Evolutionary conservation across 30 jellyfish, hydroid and myxozoan species (phyloP), one percentile per base, ranked within the genome.

Genomic region (Mastigias papua): DNA sequence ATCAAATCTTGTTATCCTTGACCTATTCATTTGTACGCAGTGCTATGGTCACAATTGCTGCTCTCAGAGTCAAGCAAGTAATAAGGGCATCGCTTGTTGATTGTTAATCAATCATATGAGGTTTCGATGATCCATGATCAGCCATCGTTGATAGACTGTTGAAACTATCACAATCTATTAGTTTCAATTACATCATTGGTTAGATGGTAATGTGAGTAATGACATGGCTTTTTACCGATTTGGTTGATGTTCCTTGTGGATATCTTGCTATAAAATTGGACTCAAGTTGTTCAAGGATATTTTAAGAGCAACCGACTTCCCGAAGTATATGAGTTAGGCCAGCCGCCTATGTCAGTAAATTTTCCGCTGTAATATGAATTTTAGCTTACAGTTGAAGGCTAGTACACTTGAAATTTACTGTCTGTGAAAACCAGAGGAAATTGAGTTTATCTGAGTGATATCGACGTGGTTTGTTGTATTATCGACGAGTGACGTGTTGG

Each of bases 391-490:
- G 54, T 25, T 25, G 21, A 15, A 2, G 42, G 15, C 37, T 5
- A n/a, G 19, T 63, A 25, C 74, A 22, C 74, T 63, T 63, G 74
- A 63, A 25, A 25, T 63, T 63, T 63, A 63, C 7, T 27, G 37
- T 35, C 65, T 72, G 83, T 34, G 69, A 72, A 72, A 63, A 72
- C 83, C 83, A 72, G 35, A 72, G 83, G 83, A 72, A 72, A 72
- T 72, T 72, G 83, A 23, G n/a, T 60, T 69, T 33, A 31, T 7
- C 68, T 28, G 10, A 7, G 21, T 33, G 37, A 10, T 48, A 33
- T 37, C 15, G 69, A 26, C 54, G 79, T 66, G 72, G 79, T 50
- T 35, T 15, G 15, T 37, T 33, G 50, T 63, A 50, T 80, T 61
- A 66, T 64, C 54, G 90, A 34, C 42, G 69, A 64, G 32, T 65